These are phyloP conservation scores for Ailurus styani DNA, from an alignment of 2,113 vertebrate genomes.

Conservation along the genomic window DNA sequence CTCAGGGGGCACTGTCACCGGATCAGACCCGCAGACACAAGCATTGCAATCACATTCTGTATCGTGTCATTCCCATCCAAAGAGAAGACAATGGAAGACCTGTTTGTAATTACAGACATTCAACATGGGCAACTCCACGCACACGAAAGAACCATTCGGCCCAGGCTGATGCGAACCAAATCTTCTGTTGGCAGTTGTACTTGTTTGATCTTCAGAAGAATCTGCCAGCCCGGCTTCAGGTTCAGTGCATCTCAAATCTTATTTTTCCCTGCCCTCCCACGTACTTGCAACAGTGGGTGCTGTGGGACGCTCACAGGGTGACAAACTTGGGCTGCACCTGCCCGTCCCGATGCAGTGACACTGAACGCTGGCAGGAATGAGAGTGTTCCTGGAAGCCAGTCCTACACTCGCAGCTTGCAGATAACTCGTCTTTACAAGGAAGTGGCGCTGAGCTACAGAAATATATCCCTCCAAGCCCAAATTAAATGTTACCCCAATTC, in stretches of 20 bases:
- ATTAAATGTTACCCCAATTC: not conserved
- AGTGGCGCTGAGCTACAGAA: too few species aligned
- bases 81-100: not conserved
- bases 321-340: too few species aligned
- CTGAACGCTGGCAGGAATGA: not conserved
- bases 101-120: not conserved
- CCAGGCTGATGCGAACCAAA: not conserved
- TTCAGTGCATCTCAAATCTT: not conserved
- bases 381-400: not conserved
- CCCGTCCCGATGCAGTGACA: rapidly evolving
- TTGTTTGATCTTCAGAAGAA: not conserved
- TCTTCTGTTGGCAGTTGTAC: not conserved
- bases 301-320: rapidly evolving
- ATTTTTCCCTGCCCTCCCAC: not conserved
- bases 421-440: not conserved
- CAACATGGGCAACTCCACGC: not conserved
- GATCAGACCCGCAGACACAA: not conserved
- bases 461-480: not conserved
- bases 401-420: not conserved
- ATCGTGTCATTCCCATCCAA: not conserved
- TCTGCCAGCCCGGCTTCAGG: not conserved
- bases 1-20: rapidly evolving
- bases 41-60: not conserved
- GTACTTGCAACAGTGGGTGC: rapidly evolving
- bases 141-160: not conserved